Evolutionary conservation across 2,888 invertebrate species (phyloP), one percentile per base, ranked within the genome.

Genomic region (Druceiella hillmani): DNA sequence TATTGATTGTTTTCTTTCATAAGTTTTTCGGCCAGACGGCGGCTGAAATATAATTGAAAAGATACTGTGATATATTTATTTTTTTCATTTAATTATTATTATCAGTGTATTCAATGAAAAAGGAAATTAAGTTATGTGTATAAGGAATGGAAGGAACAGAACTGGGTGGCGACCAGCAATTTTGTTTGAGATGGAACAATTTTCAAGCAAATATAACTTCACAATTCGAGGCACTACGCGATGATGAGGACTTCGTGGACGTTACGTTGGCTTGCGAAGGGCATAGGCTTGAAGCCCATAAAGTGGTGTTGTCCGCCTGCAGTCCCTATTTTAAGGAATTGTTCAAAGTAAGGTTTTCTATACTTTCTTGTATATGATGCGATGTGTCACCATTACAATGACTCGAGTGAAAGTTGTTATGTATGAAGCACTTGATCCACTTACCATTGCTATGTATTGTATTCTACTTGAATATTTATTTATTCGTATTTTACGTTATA

Each of bases 151-250:
- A 71, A 71, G 71, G 71, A 66, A 66, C 71, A 68, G 71, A 71
- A 70, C 70, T 72, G 68, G 72, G 69, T 64, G 78, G 78, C 64
- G 83, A 84, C 72, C 87, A 87, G 75, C 87, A 87, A 74, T 87
- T 87, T 74, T 87, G 87, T 77, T 78, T 88, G 69, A 79, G 87
- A 73, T 88, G 88, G 88, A 87, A 88, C 75, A 87, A 87, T 76
- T 85, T 84, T 75, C 86, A 86, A 75, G 83, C 85, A 52, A 87
- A 87, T 71, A 84, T 88, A 65, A 83, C 87, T 59, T 83, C 85
- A 64, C 87, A 87, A 66, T 87, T 88, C 73, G 87, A 86, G 72
- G 79, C 83, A 58, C 75, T 88, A 58, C 76, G 87, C 62, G 83
- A 84, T 72, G 84, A 84, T 71, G 87, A 87, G 75, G 85, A 86